Evolutionary conservation across 1,140 invertebrate genomes (phyloP), one percentile per base, ranked within the genome.

Genomic region (Leucophenga varia): DNA sequence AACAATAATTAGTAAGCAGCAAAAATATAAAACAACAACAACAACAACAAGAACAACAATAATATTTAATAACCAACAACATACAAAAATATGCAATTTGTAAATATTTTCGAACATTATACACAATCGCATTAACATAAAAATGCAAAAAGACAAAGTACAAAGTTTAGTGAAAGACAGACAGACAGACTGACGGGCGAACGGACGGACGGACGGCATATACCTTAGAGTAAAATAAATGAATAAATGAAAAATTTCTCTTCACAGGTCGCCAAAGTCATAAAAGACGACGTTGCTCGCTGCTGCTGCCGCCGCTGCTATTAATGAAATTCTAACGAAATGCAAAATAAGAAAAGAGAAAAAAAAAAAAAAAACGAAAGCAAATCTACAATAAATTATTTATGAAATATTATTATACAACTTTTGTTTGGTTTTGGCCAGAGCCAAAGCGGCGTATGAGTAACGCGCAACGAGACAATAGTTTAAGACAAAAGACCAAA

Each of bases 61-160:
- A n/a, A n/a, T n/a, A n/a, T n/a, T n/a, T n/a, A n/a, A n/a, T n/a
- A n/a, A n/a, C n/a, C n/a, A n/a, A n/a, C n/a, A n/a, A n/a, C n/a
- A n/a, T n/a, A n/a, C n/a, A n/a, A n/a, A n/a, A n/a, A 46, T 53
- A 30, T 49, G 46, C 54, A 52, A 55, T 48, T 48, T 41, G 37
- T 36, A 43, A 43, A 43, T 38, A 48, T 48, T 45, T 22, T 42
- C 43, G 16, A 18, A 41, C 22, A 43, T 31, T 43, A n/a, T n/a
- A n/a, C n/a, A n/a, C n/a, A n/a, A n/a, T n/a, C n/a, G n/a, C n/a
- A 67, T 67, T 67, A 67, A 67, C 64, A 67, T 67, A 67, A 67
- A 67, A 67, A 68, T 67, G 56, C 63, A 67, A 67, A 59, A 36
- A 16, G 28, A 32, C 12, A 13, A 37, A n/a, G 22, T 18, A 20